Evolutionary conservation across 2,888 invertebrate genomes (phyloP), one percentile per base, ranked within the genome.

Genomic region (Limenitis camilla): DNA sequence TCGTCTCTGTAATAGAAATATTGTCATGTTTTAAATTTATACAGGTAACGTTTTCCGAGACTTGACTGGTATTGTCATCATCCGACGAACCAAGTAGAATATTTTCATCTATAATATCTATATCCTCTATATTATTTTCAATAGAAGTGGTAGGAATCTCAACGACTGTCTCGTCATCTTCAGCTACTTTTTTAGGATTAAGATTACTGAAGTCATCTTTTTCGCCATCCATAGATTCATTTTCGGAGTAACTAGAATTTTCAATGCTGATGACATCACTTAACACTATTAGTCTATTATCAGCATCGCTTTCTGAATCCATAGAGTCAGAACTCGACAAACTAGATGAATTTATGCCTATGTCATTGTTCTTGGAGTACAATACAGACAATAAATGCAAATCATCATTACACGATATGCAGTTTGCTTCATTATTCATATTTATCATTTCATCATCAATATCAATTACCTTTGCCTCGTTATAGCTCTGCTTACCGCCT

Each of bases 161-260:
- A 27, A 60, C 55, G 58, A 6, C 27, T 9, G 29, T 72, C 68
- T 51, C 42, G 31, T 62, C 46, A 44, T 53, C 48, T 10, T 48
- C 52, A 42, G 57, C 31, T n/a, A 47, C 45, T 30, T 48, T 41
- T 32, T 30, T 32, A 35, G 40, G 42, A 32, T 52, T 33, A 28
- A 43, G 44, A 46, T 59, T 58, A 46, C 58, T 58, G 48, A 45
- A 48, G 40, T 58, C 43, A 28, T 55, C 55, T 44, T 40, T 32
- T 10, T 47, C 36, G 40, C 62, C 61, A 41, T 49, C 49, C 19
- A 54, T 52, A 49, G 62, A 64, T 60, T 84, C 83, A 5, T 73
- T 71, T 65, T 83, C 85, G 10, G 85, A 84, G 56, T 74, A 81
- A 67, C 80, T 85, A 4, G 86, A 86, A 63, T 86, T 78, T 72